phyloP scores from a whole-genome alignment of 2,113 vertebrate species.

The Chaenogobius annularis region DNA sequence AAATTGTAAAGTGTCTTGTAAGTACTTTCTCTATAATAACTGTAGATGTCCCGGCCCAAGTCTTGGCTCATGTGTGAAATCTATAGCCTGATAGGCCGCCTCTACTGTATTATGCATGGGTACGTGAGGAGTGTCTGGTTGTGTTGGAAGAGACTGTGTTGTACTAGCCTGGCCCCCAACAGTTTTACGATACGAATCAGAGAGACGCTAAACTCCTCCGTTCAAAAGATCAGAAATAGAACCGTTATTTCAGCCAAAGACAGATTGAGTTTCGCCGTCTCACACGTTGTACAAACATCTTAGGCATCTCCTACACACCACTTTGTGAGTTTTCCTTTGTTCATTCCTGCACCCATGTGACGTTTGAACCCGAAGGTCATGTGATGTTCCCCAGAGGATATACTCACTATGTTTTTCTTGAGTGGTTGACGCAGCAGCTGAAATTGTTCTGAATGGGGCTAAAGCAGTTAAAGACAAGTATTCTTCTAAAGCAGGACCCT shows the following conservation, averaged over 20 bases:
- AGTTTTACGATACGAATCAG: conserved; percentile 61
- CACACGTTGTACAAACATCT: conserved; percentile 5
- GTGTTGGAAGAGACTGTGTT: conserved; percentile 47
- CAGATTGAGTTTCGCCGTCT: conserved; percentile 31
- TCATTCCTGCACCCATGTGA: conserved; percentile 46
- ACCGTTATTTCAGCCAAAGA: conserved; percentile 40
- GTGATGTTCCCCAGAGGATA: conserved; percentile 47
- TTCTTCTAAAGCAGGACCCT: conserved; percentile 32
- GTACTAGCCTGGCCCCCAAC: conserved; percentile 31
- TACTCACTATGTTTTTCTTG: conserved; percentile 31
- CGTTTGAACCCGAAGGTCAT: conserved; percentile 45
- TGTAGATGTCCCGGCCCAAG: neutral
- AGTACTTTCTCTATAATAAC: neutral
- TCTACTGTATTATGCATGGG: neutral
- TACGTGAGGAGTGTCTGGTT: conserved; percentile 31
- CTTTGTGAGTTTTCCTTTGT: conserved; percentile 15
- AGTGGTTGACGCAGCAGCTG: conserved; percentile 44
- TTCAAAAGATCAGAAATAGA: conserved; percentile 48
- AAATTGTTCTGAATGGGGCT: conserved; percentile 48
- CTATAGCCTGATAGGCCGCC: neutral
- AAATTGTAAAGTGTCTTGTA: too few species aligned
- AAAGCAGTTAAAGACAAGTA: conserved; percentile 38
- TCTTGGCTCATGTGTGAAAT: conserved; percentile 1
- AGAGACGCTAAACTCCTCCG: conserved; percentile 33
- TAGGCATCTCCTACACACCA: neutral